A percentile compares a stretch with the other conserved stretches of the same genome.
These are phyloP conservation scores for Anodontia alba DNA, from an alignment of 2,888 invertebrate species.

Conservation along the genomic window DNA sequence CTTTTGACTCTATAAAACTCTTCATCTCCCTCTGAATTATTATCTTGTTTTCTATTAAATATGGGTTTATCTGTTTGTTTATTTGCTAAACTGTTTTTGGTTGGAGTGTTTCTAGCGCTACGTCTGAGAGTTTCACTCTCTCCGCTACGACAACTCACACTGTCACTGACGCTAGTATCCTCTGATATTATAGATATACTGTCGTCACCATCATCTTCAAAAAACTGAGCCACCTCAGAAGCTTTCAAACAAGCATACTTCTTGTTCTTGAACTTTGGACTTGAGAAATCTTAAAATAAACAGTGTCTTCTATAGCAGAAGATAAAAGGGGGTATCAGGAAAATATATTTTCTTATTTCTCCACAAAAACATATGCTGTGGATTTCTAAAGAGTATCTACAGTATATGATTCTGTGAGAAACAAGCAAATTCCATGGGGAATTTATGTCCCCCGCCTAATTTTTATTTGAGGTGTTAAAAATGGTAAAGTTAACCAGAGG, in stretches of 20 bases:
- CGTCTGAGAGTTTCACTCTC: not conserved
- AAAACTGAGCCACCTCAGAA: conserved; percentile 65
- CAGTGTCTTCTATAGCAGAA: not conserved
- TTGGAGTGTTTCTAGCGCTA: conserved; percentile 9
- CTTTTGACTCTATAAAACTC: not conserved
- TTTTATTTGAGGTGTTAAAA: too few species aligned
- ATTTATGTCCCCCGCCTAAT: too few species aligned
- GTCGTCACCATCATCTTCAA: conserved; percentile 60
- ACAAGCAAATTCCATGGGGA: too few species aligned
- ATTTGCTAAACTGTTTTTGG: not conserved
- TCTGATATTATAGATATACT: not conserved
- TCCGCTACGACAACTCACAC: not conserved
- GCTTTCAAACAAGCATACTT: conserved; percentile 62
- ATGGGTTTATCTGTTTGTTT: not conserved
- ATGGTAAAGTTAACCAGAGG: too few species aligned
- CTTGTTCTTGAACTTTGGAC: conserved; percentile 38
- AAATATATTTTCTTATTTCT: conserved; percentile 3
- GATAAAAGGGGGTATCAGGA: too few species aligned
- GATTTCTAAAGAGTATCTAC: too few species aligned
- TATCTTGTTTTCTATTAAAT: not conserved
- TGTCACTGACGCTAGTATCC: not conserved
- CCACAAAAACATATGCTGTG: too few species aligned
- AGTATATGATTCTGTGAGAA: too few species aligned
- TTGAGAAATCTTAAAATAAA: conserved; percentile 36
- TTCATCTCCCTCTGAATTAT: not conserved